Conservation (phyloP, 1,140 invertebrate species). For the Achroia grisella region DNA sequence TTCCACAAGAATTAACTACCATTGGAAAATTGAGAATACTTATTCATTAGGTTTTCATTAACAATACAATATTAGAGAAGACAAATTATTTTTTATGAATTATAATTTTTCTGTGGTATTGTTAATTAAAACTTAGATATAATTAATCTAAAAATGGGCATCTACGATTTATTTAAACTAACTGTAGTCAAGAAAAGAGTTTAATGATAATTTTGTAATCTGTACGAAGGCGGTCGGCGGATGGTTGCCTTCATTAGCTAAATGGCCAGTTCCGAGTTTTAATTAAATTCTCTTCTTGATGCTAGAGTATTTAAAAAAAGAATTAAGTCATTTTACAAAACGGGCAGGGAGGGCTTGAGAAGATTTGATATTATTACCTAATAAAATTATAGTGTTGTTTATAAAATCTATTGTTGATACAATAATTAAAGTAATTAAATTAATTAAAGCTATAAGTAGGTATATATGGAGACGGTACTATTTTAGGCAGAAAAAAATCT, state of each 20-base stretch:
- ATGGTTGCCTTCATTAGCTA: constrained; percentile 30
- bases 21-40: no score
- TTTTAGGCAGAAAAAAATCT: no score
- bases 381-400: constrained; percentile 1
- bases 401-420: not conserved
- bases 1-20: no score
- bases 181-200: constrained; percentile 17
- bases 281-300: constrained; percentile 40
- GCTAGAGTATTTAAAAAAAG: constrained; percentile 11
- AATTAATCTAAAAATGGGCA: no score
- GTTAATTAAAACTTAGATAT: no score
- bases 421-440: no score
- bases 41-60: no score
- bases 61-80: no score
- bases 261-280: constrained; percentile 34
- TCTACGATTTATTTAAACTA: constrained; percentile 7
- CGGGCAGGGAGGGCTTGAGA: not conserved
- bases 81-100: no score
- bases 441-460: no score
- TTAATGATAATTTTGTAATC: constrained; percentile 23
- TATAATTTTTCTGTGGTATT: no score
- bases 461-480: no score
- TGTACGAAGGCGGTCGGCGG: constrained; percentile 6
- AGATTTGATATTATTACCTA: constrained; percentile 1
- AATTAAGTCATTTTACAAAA: not conserved